Evolutionary conservation across 2,797 vertebrate genomes (phyloP), one percentile per base, ranked within the genome.

Genomic region (Cossypha niveicapilla): DNA sequence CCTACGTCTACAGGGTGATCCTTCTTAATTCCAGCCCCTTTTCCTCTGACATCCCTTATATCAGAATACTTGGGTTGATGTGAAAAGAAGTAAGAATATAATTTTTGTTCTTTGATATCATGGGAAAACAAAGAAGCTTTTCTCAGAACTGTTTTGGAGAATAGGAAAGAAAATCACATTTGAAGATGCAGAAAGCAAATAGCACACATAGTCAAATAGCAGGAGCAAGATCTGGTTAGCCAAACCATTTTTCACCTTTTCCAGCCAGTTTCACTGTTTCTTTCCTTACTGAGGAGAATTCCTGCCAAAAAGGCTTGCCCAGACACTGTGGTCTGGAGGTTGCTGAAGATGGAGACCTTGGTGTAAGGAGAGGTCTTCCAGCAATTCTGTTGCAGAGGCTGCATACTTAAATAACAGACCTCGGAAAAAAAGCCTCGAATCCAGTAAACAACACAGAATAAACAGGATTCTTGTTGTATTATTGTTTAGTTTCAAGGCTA

Each of bases 201-300:
- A 35, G 67, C 51, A 87, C 3, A 60, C 25, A 63, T 0, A 42
- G 23, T 25, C 51, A 78, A 92, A 88, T 25, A 88, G 74, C 39
- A 81, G 72, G 34, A 87, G 18, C 5, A 85, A 65, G 60, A 79
- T 87, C 50, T 71, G 81, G 56, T 79, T 91, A 63, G 72, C 79
- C 85, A 94, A 88, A 32, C 30, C 13, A 48, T 83, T 92, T 87
- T 92, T 66, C 92, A 95, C 91, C 79, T 96, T 91, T 93, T 91
- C 61, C 94, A 94, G 73, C 3, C 54, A 68, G 30, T 90, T 93
- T 90, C 42, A 58, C n/a, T 35, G 37, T 77, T 93, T 58, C n/a
- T 90, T 75, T 93, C 57, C 61, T 83, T 72, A 65, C 42, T 57
- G 47, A 25, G 30, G 9, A 75, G 19, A 47, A 63, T 44, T 90